phyloP scores from a whole-genome alignment of 2,797 vertebrate genomes.

The Microtus agrestis region DNA sequence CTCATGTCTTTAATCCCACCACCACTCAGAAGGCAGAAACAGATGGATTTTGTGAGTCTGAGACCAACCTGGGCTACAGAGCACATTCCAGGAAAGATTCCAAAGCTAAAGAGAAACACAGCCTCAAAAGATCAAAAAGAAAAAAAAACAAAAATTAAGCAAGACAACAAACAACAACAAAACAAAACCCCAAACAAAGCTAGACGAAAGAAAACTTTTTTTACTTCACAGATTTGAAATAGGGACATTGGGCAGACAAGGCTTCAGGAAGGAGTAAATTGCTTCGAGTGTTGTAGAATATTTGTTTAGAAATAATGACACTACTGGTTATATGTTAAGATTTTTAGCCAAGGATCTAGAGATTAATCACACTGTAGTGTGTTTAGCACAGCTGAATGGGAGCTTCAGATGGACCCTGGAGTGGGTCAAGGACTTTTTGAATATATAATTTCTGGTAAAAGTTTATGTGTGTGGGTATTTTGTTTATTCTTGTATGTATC shows the following conservation, averaged over 20 bases:
- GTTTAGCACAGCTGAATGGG: not conserved
- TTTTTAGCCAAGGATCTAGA: slow-evolving; percentile 8
- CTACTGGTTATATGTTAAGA: not conserved
- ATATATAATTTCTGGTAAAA: not conserved
- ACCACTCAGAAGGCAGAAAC: too few species aligned
- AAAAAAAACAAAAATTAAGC: too few species aligned
- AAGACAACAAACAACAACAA: too few species aligned
- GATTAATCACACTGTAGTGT: not conserved
- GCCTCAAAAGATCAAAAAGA: too few species aligned
- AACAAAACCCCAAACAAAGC: too few species aligned
- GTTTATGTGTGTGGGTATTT: not conserved
- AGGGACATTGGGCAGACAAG: not conserved
- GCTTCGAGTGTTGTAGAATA: not conserved
- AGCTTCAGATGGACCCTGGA: not conserved
- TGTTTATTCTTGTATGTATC: too few species aligned
- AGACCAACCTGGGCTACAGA: too few species aligned
- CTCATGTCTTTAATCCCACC: too few species aligned
- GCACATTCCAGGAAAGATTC: too few species aligned
- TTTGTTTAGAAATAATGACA: slow-evolving; percentile 8
- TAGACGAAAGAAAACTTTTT: not conserved
- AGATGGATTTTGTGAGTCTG: too few species aligned
- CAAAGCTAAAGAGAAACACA: too few species aligned
- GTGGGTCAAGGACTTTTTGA: not conserved
- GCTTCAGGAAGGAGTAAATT: not conserved
- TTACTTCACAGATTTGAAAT: slow-evolving; percentile 25